Conservation (phyloP, 2,113 vertebrate species). For the Tretioscincus oriximinensis region DNA sequence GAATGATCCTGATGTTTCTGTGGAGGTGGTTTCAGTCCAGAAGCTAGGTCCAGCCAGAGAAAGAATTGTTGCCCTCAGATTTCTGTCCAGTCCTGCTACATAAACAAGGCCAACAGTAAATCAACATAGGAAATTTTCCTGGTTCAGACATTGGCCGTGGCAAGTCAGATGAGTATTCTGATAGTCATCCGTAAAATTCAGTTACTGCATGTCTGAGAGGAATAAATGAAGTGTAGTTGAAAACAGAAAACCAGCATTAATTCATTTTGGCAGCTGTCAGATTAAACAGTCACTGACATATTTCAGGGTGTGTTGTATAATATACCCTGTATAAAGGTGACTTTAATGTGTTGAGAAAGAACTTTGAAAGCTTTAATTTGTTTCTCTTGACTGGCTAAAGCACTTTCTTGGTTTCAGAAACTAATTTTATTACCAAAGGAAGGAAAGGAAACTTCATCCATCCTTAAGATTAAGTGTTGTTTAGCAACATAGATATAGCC, state of each 20-base stretch:
- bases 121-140: conserved; percentile 4
- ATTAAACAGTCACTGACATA: not conserved
- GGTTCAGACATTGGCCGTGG: not conserved
- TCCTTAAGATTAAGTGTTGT: too few species aligned
- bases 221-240: fast-evolving
- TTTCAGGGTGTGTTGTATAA: not conserved
- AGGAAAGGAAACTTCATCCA: too few species aligned
- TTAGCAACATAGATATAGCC: too few species aligned
- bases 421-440: too few species aligned
- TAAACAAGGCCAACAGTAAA: conserved; percentile 1
- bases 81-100: not conserved
- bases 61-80: not conserved
- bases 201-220: not conserved
- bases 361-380: not conserved
- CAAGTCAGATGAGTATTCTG: not conserved
- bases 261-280: not conserved
- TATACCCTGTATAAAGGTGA: not conserved
- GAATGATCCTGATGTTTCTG: not conserved
- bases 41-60: not conserved
- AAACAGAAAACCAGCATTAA: fast-evolving
- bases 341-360: not conserved
- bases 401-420: too few species aligned
- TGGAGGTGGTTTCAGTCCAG: not conserved
- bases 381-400: not conserved
- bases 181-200: not conserved